Conservation (phyloP, 2,888 invertebrate genomes). For the Sphecodes monilicornis region DNA sequence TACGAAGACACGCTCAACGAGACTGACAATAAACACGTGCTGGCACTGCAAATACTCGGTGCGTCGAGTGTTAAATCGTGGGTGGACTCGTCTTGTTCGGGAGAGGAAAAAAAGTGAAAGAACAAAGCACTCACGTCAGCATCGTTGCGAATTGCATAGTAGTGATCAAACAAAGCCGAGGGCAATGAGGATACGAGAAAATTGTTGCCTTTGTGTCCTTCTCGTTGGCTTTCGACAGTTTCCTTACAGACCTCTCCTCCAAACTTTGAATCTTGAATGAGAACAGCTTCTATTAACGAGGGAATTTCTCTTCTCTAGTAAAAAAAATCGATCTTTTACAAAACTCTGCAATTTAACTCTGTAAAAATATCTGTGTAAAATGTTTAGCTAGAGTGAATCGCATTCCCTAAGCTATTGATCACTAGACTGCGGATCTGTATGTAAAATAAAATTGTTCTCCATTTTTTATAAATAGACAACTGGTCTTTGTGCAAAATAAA, state of each 20-base stretch:
- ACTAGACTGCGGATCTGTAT: no score
- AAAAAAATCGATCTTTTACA: no score
- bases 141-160: constrained; percentile 88
- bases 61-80: background rate
- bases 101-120: background rate
- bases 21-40: background rate
- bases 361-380: no score
- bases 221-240: background rate
- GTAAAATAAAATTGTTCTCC: no score
- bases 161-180: constrained; percentile 88
- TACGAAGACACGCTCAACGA: background rate
- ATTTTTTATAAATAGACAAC: no score
- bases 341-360: no score
- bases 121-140: constrained; percentile 85
- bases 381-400: no score
- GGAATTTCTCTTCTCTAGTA: background rate
- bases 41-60: background rate
- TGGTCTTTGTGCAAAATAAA: no score
- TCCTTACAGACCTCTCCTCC: constrained; percentile 76
- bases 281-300: background rate
- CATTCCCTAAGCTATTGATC: no score
- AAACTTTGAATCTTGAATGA: constrained; percentile 81
- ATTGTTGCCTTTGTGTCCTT: constrained; percentile 87
- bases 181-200: constrained; percentile 87
- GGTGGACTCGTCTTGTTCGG: background rate